Evolutionary conservation across 2,888 invertebrate species (phyloP), one percentile per base, ranked within the genome.

Genomic region (Hydrotaea diabolus): DNA sequence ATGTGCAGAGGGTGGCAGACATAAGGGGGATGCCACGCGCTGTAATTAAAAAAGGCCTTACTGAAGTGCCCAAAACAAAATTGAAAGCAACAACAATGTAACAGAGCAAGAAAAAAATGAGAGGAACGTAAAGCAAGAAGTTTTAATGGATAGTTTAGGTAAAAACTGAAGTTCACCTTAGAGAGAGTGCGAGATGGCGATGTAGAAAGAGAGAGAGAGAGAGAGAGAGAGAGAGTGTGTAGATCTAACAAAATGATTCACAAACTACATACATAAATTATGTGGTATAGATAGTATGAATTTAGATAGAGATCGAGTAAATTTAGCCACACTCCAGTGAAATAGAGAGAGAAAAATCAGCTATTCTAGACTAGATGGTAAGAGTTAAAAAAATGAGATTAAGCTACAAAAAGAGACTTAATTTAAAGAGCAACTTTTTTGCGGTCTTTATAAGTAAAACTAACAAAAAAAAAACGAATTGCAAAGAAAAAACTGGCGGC

Each of bases 21-120:
- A 46, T 23, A 19, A 66, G 69, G 46, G 69, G 69, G 15, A 19
- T 23, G 39, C 19, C 69, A 69, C 23, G 69, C 69, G 23, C 46
- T 69, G 39, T 66, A 43, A 66, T 43, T 21, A 66, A 39, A 43
- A 31, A 66, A 21, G 15, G 21, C 19, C 66, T 43, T 66, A 62
- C 8, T 7, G 8, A 31, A 15, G 3, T 0, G 59, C 9, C 23
- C 15, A 8, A 23, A 59, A 7, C 15, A 62, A 4, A 62, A 62
- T n/a, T n/a, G 36, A 31, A 31, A 0, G 31, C n/a, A 59, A 62
- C 31, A 62, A 49, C 5, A 31, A 39, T 1, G 9, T 36, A 62
- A 62, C 62, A 62, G 62, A 62, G 31, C 62, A 59, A 26, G 26
- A 36, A 62, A 31, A 4, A 15, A 31, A 62, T 17, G 2, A 62